Base-by-base conservation (phyloP, 2,113 vertebrate genomes). In the Triplophysa dalaica region DNA sequence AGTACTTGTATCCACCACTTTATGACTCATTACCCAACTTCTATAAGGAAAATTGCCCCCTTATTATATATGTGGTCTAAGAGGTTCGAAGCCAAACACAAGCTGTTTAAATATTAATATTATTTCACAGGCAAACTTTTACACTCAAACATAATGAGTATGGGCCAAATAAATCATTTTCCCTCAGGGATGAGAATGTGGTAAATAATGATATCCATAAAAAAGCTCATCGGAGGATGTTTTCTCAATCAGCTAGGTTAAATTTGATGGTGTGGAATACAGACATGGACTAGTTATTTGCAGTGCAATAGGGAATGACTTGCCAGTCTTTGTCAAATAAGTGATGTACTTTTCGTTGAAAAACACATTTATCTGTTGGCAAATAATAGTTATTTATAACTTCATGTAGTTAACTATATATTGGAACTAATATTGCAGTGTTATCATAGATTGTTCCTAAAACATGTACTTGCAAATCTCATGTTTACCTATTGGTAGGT, bases 221-320 rank as follows among this genome's bases (percentile, higher is more conserved):
- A 67, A 73, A 1, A 52, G 56, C 77, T 61, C 54, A 41, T 70
- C 63, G 61, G 77, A 70, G 70, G 26, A 70, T 64, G 66, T 82
- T 67, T 82, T 62, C 65, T 68, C 65, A 62, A 82, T 43, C 9
- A 75, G 70, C 70, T 84, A 69, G 69, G 76, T 79, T 63, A 79
- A 80, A 77, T 45, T 76, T 63, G 72, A 77, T 70, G 78, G 78
- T 69, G 70, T 75, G 41, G 77, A 75, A 65, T 81, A 73, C 24
- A 78, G 63, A 81, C 48, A 45, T 63, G 78, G 70, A 68, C 77
- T 75, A 69, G 70, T 64, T 29, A 33, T 17, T 14, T 63, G 26
- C 61, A 33, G 6, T 63, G 61, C 26, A 63, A 17, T 63, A 2
- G 61, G 33, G 29, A 33, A 29, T 29, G 14, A 63, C 1, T 33